These are phyloP conservation scores for Amia ocellicauda DNA, from an alignment of 2,113 vertebrate genomes.

Conservation along the genomic window DNA sequence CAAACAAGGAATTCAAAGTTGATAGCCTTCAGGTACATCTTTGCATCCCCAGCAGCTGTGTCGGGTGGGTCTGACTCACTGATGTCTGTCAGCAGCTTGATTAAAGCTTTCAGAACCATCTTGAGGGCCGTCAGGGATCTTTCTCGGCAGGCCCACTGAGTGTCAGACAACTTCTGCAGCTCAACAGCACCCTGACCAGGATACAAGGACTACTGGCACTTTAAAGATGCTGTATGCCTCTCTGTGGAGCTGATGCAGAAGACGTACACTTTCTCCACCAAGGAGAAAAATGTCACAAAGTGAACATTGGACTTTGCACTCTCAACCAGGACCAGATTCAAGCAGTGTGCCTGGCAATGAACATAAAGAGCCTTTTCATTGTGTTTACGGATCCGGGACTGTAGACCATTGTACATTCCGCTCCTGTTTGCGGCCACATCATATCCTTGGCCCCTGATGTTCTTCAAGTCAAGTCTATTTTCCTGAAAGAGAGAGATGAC, in stretches of 20 bases:
- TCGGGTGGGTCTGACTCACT: slow-evolving; percentile 18
- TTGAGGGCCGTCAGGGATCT: slow-evolving; percentile 18
- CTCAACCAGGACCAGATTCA: slow-evolving; percentile 25
- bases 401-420: slow-evolving; percentile 20
- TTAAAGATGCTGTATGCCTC: slow-evolving; percentile 10
- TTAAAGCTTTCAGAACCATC: slow-evolving; percentile 11
- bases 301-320: slow-evolving; percentile 19
- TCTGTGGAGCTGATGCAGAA: slow-evolving; percentile 17
- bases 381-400: slow-evolving; percentile 8
- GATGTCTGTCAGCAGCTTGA: slow-evolving; percentile 16
- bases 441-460: slow-evolving; percentile 22
- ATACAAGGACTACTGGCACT: slow-evolving; percentile 19
- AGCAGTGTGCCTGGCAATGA: slow-evolving; percentile 21
- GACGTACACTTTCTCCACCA: slow-evolving; percentile 23
- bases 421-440: slow-evolving; percentile 26
- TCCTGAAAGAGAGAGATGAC: slow-evolving; percentile 16
- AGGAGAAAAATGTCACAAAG: slow-evolving; percentile 18
- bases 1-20: slow-evolving; percentile 19
- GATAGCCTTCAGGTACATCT: slow-evolving; percentile 9
- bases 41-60: slow-evolving; percentile 16
- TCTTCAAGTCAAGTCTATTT: slow-evolving; percentile 22
- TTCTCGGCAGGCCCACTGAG: slow-evolving; percentile 13
- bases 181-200: slow-evolving; percentile 10
- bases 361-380: slow-evolving; percentile 25
- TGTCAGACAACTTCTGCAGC: slow-evolving; percentile 17